Evolutionary conservation across 2,888 invertebrate species (phyloP), one percentile per base, ranked within the genome.

Genomic region (Nysson spinosus): DNA sequence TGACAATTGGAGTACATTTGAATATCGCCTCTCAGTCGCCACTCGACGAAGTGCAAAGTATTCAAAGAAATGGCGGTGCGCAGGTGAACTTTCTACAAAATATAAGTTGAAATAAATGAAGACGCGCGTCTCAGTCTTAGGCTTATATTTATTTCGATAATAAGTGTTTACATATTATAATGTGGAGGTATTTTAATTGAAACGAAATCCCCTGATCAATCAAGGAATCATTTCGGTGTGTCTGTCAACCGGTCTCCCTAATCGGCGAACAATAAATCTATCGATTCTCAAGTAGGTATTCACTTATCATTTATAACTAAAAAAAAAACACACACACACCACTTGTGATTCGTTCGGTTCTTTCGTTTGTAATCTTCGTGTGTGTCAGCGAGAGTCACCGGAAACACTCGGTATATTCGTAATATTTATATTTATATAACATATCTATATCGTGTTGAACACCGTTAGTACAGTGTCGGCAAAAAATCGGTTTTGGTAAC

Each of bases 91-190:
- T n/a, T n/a, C n/a, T n/a, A n/a, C n/a, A n/a, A 4, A 22, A 42
- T 24, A 14, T 4, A 30, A 34, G 9, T 5, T 4, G 26, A 26
- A 37, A 39, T 44, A 58, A 43, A 63, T 67, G 51, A 7, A 47
- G 52, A 46, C 14, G 44, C 47, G 28, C 35, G 40, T 55, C 54
- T 82, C 85, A 86, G 86, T 86, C 85, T 86, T 85, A 85, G 43
- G 79, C 78, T 83, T 81, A 82, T 80, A 78, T 85, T 85, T 85
- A 85, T 87, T 86, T 83, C 77, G 80, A 82, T 85, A 83, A 82
- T 86, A 81, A 82, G 82, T 81, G 83, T 80, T 85, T 85, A 85
- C 83, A 84, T 76, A 79, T 75, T 75, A 75, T 75, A 78, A 77
- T 84, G 84, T 74, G 78, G 83, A 86, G 85, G 83, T 86, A 86